phyloP scores from a whole-genome alignment of 2,113 vertebrate species.

The Empidonax alnorum region DNA sequence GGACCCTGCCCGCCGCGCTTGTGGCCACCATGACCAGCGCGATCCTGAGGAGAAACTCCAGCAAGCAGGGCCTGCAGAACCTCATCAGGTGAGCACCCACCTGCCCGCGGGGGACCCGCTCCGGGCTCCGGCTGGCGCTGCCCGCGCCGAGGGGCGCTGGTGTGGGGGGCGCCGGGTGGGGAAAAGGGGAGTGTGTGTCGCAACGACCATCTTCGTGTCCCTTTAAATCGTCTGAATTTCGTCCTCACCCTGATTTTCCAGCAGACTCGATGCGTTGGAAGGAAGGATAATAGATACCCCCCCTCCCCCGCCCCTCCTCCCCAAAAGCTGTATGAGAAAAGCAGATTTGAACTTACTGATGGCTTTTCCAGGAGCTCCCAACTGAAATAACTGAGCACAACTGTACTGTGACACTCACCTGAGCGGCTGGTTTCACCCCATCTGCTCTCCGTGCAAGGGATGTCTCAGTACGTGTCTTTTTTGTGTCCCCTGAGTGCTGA shows the following conservation, averaged over 20 bases:
- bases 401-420: conserved; percentile 16
- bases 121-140: not conserved
- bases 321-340: not conserved
- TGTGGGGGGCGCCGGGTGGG: no score
- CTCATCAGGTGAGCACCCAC: conserved; percentile 84
- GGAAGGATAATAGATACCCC: not conserved
- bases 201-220: not conserved
- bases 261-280: not conserved
- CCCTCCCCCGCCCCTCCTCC: not conserved
- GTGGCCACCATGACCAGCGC: conserved; percentile 67
- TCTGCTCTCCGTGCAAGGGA: not conserved
- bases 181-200: accelerated
- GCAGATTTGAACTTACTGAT: conserved; percentile 21
- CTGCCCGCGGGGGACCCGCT: not conserved
- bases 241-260: not conserved
- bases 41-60: conserved; percentile 79
- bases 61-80: conserved; percentile 83
- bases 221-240: not conserved
- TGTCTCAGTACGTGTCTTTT: not conserved
- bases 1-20: not conserved
- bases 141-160: not conserved
- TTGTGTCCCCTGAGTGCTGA: not conserved
- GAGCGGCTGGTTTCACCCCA: not conserved
- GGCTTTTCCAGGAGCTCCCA: conserved; percentile 19
- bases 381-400: not conserved